Base-by-base conservation (phyloP, 1,140 invertebrate genomes). In the Solenopsis invicta region DNA sequence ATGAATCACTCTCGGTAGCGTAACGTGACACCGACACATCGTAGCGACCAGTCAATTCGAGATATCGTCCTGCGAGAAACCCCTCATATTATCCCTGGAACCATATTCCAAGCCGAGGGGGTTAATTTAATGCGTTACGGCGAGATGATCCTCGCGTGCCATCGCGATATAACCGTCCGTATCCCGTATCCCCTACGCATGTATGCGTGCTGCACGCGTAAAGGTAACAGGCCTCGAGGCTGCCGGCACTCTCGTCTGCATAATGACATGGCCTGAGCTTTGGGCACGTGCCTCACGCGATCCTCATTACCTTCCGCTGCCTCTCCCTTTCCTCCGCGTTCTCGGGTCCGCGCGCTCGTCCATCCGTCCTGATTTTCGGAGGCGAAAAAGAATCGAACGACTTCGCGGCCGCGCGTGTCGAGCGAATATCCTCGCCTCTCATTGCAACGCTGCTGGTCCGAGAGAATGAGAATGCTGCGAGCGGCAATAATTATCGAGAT, bases 201-300 rank as follows among this genome's bases (percentile, higher is more conserved):
- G 67, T 81, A 85, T 86, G 87, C 76, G 75, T 84, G 82, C n/a
- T 56, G 75, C 87, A 77, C 89, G 88, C 89, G 82, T 81, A 80
- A 91, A 92, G 85, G 89, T 91, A 89, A 91, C 78, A 82, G 84
- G 74, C 88, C 88, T 67, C 76, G 80, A 85, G 92, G 85, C 92
- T 87, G 81, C 75, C 75, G 82, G 88, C 91, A 93, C 92, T 93
- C 92, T 94, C 71, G 71, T 92, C 88, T 90, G 91, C 92, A 94
- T 94, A 94, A 95, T 94, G 92, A 94, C 87, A 91, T 89, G 91
- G 90, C 59, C 86, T 88, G 90, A 91, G 91, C 91, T 93, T 87
- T 90, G 88, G 93, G 93, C 94, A 95, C 94, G 94, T 94, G 94
- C 93, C 94, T 95, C 94, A 94, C 93, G 94, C 94, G 92, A 95